Conservation (phyloP, 2,797 vertebrate genomes). For the Hafferia zeledoni region DNA sequence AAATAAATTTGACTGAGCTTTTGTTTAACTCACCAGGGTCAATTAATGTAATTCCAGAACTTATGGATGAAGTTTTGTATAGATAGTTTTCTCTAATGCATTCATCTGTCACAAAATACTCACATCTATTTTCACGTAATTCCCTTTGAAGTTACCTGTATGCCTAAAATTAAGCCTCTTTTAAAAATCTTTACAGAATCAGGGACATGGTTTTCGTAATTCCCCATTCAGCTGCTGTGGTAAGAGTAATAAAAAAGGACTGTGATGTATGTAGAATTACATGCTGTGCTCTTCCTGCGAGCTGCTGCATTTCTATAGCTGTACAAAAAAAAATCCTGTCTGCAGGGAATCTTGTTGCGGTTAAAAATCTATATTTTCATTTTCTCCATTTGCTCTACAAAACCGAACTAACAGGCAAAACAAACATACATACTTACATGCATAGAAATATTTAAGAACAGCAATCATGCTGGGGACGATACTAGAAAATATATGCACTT, state of each 20-base stretch:
- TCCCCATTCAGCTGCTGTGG: conserved; percentile 49
- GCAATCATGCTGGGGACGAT: background rate
- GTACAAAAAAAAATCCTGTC: conserved; percentile 45
- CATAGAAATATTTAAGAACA: background rate
- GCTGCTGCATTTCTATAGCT: conserved; percentile 25
- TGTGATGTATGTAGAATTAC: conserved; percentile 53
- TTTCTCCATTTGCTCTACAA: conserved; percentile 52
- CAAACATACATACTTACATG: background rate
- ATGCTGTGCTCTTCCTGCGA: conserved; percentile 32
- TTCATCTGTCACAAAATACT: background rate
- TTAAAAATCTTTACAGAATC: conserved; percentile 41
- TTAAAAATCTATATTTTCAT: conserved; percentile 52
- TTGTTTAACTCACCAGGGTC: conserved; percentile 32
- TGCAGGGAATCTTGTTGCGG: conserved; percentile 44
- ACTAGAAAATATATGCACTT: background rate
- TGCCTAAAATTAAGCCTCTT: conserved; percentile 57
- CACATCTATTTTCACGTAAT: conserved; percentile 22
- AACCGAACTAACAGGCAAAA: conserved; percentile 34
- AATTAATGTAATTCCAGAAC: conserved; percentile 40
- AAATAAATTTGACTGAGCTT: background rate
- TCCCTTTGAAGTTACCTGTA: conserved; percentile 62
- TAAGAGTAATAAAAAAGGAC: conserved; percentile 32
- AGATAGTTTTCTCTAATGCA: conserved; percentile 21
- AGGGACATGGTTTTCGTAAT: conserved; percentile 28
- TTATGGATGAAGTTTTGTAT: background rate